Evolutionary conservation across 2,113 vertebrate genomes (phyloP).

Genomic region (Thamnophis sirtalis): DNA sequence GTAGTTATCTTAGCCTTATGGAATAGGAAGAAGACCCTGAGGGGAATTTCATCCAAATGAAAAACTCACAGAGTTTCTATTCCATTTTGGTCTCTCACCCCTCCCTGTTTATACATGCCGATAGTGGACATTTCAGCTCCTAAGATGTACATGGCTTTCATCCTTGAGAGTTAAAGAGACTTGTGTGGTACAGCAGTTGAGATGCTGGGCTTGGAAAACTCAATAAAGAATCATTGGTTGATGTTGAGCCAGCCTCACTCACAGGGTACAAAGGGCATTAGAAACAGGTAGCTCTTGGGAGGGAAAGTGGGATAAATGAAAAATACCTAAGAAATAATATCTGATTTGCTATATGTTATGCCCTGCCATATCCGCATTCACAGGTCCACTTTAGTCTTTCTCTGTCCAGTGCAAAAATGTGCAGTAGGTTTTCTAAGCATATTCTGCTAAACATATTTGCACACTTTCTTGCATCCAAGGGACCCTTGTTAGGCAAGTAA

Average conservation of each 20-base stretch:
- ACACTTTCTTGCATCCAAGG: background rate
- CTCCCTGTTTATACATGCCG: background rate
- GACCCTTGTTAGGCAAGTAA: background rate
- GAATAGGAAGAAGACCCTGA: background rate
- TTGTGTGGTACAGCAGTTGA: background rate
- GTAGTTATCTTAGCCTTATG: background rate
- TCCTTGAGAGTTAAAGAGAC: background rate
- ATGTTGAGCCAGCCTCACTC: background rate
- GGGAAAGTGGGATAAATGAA: background rate
- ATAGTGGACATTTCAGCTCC: background rate
- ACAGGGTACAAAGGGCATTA: background rate
- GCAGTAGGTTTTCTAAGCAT: background rate
- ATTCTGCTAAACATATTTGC: background rate
- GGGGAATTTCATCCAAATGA: background rate
- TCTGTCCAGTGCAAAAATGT: background rate
- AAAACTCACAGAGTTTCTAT: background rate
- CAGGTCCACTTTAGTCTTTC: background rate
- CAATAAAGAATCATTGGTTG: background rate
- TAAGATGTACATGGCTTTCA: background rate
- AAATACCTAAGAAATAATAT: background rate
- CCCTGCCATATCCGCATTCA: background rate
- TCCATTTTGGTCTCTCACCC: background rate
- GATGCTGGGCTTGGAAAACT: background rate
- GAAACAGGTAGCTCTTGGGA: background rate
- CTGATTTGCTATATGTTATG: background rate